phyloP scores from a whole-genome alignment of 2,888 invertebrate genomes.

The Coecobrya sp. region DNA sequence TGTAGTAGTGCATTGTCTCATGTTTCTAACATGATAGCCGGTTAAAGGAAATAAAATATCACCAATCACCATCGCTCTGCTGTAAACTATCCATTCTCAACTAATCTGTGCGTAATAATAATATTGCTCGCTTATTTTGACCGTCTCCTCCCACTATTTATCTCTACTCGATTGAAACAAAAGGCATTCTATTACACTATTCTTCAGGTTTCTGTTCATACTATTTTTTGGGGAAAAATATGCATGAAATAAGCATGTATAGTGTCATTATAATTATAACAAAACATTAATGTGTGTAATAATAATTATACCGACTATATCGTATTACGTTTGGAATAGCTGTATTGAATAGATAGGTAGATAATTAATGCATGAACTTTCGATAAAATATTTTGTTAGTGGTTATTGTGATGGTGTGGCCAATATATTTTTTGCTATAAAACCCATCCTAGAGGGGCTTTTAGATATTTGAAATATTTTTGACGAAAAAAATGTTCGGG shows the following conservation, averaged over 20 bases:
- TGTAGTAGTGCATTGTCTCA: not conserved
- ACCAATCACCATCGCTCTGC: not conserved
- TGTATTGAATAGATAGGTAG: not conserved
- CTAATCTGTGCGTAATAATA: not conserved
- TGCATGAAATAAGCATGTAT: constrained; percentile 50
- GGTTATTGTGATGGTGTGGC: not conserved
- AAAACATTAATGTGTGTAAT: no score
- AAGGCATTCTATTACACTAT: no score
- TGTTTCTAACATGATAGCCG: not conserved
- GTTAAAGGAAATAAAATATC: constrained; percentile 47
- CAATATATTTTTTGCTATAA: not conserved
- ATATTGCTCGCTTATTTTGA: constrained; percentile 2
- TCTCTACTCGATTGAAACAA: constrained; percentile 46
- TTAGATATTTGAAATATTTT: no score
- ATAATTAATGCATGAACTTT: constrained; percentile 1
- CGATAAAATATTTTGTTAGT: constrained; percentile 44
- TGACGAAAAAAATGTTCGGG: no score
- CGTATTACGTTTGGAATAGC: no score
- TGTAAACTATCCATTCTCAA: not conserved
- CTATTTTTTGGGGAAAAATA: constrained; percentile 37
- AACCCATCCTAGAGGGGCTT: no score
- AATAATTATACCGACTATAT: no score
- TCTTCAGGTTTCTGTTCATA: no score
- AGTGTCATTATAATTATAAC: not conserved
- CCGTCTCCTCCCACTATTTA: constrained; percentile 49